Percentiles rank a stretch among this genome's conserved stretches.
Conservation (phyloP, 2,888 invertebrate species). For the Glaucopsyche alexis region DNA sequence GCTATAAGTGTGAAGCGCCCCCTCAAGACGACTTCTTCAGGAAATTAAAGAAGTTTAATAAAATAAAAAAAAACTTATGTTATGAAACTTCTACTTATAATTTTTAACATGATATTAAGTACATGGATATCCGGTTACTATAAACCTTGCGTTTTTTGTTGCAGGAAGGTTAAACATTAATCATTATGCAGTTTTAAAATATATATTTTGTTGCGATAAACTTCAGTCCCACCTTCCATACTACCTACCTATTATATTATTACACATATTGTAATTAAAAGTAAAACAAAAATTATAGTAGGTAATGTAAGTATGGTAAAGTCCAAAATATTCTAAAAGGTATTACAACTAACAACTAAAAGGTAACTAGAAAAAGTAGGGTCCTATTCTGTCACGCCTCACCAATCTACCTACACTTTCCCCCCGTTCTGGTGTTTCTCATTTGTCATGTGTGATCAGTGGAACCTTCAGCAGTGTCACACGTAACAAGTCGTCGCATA, state of each 20-base stretch:
- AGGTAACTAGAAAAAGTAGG: not conserved
- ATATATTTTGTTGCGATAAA: too few relatives aligned
- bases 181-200: not conserved
- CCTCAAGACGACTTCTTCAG: not conserved
- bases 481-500: conserved; percentile 44
- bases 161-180: not conserved
- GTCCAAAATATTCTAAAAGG: not conserved
- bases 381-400: not conserved
- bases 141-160: not conserved
- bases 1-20: not conserved
- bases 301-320: too few relatives aligned
- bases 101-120: too few relatives aligned
- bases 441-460: conserved; percentile 20
- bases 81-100: too few relatives aligned
- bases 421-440: conserved; percentile 4
- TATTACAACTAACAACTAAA: not conserved
- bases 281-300: too few relatives aligned
- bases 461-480: conserved; percentile 17
- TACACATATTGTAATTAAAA: too few relatives aligned
- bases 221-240: too few relatives aligned
- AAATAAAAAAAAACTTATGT: too few relatives aligned
- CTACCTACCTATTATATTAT: too few relatives aligned
- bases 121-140: not conserved
- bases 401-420: not conserved
- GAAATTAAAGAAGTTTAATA: not conserved